Evolutionary conservation across 2,113 vertebrate genomes (phyloP).

Genomic region (Hemicordylus capensis): DNA sequence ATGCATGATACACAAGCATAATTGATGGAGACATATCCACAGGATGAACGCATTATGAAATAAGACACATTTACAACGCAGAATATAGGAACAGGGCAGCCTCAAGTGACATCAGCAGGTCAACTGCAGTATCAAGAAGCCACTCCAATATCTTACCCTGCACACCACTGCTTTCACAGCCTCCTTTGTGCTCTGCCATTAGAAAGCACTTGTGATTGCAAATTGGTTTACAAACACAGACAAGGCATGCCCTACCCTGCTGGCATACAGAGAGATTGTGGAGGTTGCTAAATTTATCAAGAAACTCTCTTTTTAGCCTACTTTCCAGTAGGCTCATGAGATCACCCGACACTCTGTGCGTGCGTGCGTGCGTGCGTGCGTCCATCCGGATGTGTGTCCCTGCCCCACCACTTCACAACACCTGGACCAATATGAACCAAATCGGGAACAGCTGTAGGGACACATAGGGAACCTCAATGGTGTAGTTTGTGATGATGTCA

Average conservation of each 20-base stretch:
- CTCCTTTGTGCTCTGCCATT: slow-evolving; percentile 51
- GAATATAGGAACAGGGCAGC: slow-evolving; percentile 77
- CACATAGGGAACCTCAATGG: too few species aligned
- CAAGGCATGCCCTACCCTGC: slow-evolving; percentile 37
- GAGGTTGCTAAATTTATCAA: neutral
- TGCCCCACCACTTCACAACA: too few species aligned
- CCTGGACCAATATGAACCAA: too few species aligned
- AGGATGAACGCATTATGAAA: slow-evolving; percentile 77
- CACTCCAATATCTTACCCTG: slow-evolving; percentile 70
- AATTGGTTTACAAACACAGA: slow-evolving; percentile 51
- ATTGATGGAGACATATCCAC: slow-evolving; percentile 65
- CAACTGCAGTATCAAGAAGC: slow-evolving; percentile 77
- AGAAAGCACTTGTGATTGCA: slow-evolving; percentile 54
- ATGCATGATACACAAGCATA: too few species aligned
- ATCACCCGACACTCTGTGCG: too few species aligned
- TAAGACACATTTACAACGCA: slow-evolving; percentile 81
- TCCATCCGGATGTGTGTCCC: too few species aligned
- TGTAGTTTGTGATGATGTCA: too few species aligned
- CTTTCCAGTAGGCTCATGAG: too few species aligned
- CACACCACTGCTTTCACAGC: slow-evolving; percentile 59
- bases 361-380: too few species aligned
- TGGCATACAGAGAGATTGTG: slow-evolving; percentile 43
- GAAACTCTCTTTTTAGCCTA: slow-evolving; percentile 47
- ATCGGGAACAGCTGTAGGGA: too few species aligned
- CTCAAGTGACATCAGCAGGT: slow-evolving; percentile 83